These are phyloP conservation scores for Onychomys arenicola DNA, from an alignment of 2,797 vertebrate genomes.

Conservation along the genomic window DNA sequence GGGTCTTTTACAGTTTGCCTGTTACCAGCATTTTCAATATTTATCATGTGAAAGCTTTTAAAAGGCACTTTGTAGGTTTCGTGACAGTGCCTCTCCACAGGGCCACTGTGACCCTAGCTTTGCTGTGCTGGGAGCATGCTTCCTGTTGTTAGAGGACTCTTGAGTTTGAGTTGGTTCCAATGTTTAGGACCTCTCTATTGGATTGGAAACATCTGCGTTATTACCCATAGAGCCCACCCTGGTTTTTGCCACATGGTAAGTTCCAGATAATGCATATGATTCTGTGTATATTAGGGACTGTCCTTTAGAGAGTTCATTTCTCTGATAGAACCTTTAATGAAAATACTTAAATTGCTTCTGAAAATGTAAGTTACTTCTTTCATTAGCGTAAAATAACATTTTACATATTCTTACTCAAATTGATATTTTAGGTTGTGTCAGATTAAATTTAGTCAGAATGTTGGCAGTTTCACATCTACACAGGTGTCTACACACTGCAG, in stretches of 20 bases:
- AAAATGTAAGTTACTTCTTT: slow-evolving; percentile 27
- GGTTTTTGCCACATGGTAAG: neutral
- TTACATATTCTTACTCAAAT: slow-evolving; percentile 34
- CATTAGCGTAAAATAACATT: slow-evolving; percentile 20
- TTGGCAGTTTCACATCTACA: neutral
- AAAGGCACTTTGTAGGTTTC: neutral
- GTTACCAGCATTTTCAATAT: neutral
- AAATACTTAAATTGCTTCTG: slow-evolving; percentile 24
- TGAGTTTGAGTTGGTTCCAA: neutral
- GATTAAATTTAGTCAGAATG: neutral
- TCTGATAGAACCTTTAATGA: neutral
- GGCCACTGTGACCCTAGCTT: neutral
- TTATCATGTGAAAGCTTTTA: neutral
- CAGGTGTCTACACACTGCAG: neutral
- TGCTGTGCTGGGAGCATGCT: neutral
- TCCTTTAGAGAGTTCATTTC: neutral
- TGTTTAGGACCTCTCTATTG: neutral
- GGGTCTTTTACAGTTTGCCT: neutral
- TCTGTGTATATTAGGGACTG: neutral
- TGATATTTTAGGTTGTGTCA: neutral
- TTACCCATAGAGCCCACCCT: neutral
- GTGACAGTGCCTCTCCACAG: neutral
- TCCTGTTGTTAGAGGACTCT: neutral
- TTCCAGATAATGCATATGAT: neutral
- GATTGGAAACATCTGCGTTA: neutral